phyloP scores from a whole-genome alignment of 1,140 invertebrate species.

The Capitella teleta region DNA sequence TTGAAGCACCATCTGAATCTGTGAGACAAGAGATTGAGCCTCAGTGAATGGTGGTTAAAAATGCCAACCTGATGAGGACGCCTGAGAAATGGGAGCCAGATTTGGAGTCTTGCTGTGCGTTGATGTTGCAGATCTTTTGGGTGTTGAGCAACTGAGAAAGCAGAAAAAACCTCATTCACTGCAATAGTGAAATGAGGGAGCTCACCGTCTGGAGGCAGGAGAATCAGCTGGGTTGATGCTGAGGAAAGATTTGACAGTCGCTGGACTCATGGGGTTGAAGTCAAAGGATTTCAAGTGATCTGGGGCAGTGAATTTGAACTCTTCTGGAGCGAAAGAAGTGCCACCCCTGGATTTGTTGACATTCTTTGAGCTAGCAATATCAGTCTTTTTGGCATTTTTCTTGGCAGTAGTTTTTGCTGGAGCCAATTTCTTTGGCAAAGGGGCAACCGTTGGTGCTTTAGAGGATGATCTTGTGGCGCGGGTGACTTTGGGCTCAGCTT shows the following conservation, averaged over 20 bases:
- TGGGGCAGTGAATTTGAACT: conserved; percentile 2
- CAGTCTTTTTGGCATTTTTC: too few relatives aligned
- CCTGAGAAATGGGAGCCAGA: neutral
- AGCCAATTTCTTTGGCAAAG: too few relatives aligned
- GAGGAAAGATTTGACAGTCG: neutral
- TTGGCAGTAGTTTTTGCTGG: too few relatives aligned
- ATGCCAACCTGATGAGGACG: too few relatives aligned
- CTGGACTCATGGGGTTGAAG: conserved; percentile 2
- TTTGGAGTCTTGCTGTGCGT: neutral
- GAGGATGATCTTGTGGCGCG: too few relatives aligned
- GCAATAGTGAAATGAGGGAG: neutral
- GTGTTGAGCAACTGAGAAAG: neutral
- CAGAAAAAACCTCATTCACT: neutral
- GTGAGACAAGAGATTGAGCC: too few relatives aligned
- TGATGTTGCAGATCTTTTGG: neutral
- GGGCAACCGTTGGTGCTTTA: too few relatives aligned
- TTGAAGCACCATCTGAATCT: too few relatives aligned
- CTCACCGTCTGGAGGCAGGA: neutral
- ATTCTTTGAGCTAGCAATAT: too few relatives aligned
- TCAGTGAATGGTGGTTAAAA: too few relatives aligned
- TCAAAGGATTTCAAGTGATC: neutral
- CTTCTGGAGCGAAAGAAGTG: conserved; percentile 2
- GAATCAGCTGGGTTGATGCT: neutral
- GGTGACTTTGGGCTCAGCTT: too few relatives aligned
- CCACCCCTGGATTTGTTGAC: neutral